Evolutionary conservation across 2,113 vertebrate genomes (phyloP), one percentile per base, ranked within the genome.

Genomic region (Phalacrocorax aristotelis): DNA sequence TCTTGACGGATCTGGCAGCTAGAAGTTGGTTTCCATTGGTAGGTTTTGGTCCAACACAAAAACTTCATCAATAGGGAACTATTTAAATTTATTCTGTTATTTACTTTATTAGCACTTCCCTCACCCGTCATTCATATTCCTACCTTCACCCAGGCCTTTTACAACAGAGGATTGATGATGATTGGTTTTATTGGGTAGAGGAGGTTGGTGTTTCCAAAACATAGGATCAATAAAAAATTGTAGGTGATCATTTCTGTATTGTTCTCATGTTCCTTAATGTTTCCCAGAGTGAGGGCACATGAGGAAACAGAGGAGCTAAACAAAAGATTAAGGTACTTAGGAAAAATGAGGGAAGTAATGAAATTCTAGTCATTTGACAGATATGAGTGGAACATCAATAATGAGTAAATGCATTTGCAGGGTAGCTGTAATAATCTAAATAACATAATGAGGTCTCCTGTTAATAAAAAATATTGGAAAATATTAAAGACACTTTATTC

Each of bases 291-390:
- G 79, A 87, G 42, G 52, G 26, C 81, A 96, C 75, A 90, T 79
- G 77, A 81, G 92, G 79, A 96, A 96, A 93, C 9, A 78, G 7
- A 65, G 55, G 68, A 93, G 71, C 40, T 83, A 74, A 95, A 93
- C 60, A 95, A 87, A 90, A 94, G 57, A 84, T 93, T 92, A 76
- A 96, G 26, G 69, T 78, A 83, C 87, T 93, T 96, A 93, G 68
- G 34, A 86, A 95, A 95, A 87, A 95, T 20, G 65, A 91, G 32
- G 19, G 11, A 29, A 85, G 26, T 90, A 92, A 97, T 96, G 82
- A 86, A 97, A 97, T 94, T 62, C 61, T 65, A 81, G 60, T 57
- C 62, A 75, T 79, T 95, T 97, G 87, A 96, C 92, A 96, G 93
- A 61, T 77, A n/a, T 38, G 25, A 96, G 49, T 57, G 11, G 74